phyloP scores from a whole-genome alignment of 2,797 vertebrate genomes.

The Chromobotia macracanthus region DNA sequence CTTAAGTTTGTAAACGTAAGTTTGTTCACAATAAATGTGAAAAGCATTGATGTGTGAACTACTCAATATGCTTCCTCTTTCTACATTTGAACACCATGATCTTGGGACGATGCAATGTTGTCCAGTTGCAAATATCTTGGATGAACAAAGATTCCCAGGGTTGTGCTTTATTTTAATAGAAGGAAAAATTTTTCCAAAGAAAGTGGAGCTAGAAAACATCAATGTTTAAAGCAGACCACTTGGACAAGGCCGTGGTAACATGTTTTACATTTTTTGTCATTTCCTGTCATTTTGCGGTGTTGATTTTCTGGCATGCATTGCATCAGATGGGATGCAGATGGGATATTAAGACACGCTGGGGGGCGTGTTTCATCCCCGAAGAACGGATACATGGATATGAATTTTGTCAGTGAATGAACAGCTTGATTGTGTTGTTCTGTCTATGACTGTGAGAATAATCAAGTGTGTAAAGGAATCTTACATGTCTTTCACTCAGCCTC shows the following conservation, averaged over 20 bases:
- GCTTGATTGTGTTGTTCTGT: not conserved
- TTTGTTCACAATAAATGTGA: not conserved
- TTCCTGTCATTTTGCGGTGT: constrained; percentile 44
- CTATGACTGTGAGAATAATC: constrained; percentile 3
- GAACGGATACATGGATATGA: constrained; percentile 8
- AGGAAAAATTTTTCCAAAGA: constrained; percentile 40
- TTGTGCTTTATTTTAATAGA: constrained; percentile 54
- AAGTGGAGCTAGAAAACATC: constrained; percentile 34
- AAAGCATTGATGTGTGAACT: constrained; percentile 5
- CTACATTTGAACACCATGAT: constrained; percentile 31
- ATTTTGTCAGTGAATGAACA: constrained; percentile 26
- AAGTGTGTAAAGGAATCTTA: too few species aligned
- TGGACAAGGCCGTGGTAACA: constrained; percentile 37
- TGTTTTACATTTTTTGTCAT: constrained; percentile 46
- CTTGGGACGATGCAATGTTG: constrained; percentile 19
- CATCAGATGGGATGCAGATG: constrained; percentile 13
- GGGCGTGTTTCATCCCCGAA: constrained; percentile 29
- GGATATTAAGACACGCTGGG: constrained; percentile 15
- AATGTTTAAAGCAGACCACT: constrained; percentile 40
- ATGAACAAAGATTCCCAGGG: constrained; percentile 48
- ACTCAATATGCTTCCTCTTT: constrained; percentile 9
- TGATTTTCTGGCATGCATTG: constrained; percentile 29
- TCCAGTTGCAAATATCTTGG: constrained; percentile 37
- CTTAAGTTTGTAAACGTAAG: not conserved
- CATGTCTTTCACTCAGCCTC: too few species aligned